Base-by-base conservation (phyloP, 2,113 vertebrate species). In the Rhinolophus ferrumequinum region DNA sequence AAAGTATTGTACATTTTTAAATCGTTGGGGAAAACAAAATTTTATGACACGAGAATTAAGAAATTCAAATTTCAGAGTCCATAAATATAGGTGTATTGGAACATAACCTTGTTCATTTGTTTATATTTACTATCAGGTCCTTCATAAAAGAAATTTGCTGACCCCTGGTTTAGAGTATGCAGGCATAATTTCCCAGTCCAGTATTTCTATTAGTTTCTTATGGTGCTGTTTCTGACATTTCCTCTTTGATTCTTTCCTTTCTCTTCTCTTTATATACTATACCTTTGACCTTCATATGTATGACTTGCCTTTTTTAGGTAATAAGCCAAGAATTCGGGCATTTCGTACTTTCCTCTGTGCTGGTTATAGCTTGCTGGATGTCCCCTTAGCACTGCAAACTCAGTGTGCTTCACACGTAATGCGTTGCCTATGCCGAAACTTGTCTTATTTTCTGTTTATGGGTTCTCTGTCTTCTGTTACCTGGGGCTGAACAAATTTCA, bases 401-500 rank as follows among this genome's bases (percentile, higher is more conserved):
- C 4, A 15, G 0, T 66, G n/a, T 87, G 30, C 50, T 19, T 62
- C 60, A 60, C 2, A 54, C 35, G 41, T 10, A 30, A 19, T 6
- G 52, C 52, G n/a, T 72, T 22, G 15, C 52, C n/a, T 54, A 11
- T 28, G 60, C 38, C 10, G 18, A 44, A 38, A 70, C 54, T 50
- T 41, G 30, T 22, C 84, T 75, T 81, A 12, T 6, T 97, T 44
- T 92, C 22, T 66, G 21, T 81, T 41, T 15, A 14, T 64, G 50
- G 26, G n/a, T 67, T 69, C 77, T 82, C 62, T 92, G 33, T 54
- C 35, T 89, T 73, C 88, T 94, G 62, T 93, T 58, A 44, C 44
- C 44, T 24, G 30, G 54, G 24, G 19, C 8, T 77, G 67, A 88
- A 56, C 47, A 80, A 28, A 60, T 72, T 12, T 3, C 41, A 12